phyloP scores from a whole-genome alignment of 2,888 invertebrate genomes.

The Cosmopolites sordidus region DNA sequence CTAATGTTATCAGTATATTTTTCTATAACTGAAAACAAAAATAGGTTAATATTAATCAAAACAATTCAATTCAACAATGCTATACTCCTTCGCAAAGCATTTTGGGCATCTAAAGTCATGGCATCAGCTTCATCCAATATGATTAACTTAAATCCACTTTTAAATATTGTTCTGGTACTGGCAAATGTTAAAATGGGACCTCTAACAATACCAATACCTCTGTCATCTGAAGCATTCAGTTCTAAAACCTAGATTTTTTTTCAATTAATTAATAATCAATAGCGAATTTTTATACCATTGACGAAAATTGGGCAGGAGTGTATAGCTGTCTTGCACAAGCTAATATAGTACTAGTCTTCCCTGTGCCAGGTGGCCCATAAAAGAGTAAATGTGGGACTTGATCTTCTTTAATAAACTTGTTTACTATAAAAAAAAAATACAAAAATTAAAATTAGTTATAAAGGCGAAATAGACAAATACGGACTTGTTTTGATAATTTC shows the following conservation, averaged over 20 bases:
- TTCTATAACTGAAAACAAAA: slow-evolving; percentile 78
- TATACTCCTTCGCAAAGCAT: slow-evolving; percentile 88
- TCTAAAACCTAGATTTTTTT: slow-evolving; percentile 76
- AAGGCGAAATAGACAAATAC: neutral
- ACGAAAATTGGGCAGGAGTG: slow-evolving; percentile 80
- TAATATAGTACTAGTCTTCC: slow-evolving; percentile 95
- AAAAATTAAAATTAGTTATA: slow-evolving; percentile 1
- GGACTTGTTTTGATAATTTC: slow-evolving; percentile 95
- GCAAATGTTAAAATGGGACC: slow-evolving; percentile 95
- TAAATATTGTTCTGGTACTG: slow-evolving; percentile 92
- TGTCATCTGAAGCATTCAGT: slow-evolving; percentile 96
- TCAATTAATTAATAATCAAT: too few relatives aligned
- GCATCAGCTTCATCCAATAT: slow-evolving; percentile 99
- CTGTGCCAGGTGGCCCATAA: slow-evolving; percentile 98
- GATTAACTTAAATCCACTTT: slow-evolving; percentile 89
- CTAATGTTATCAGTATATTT: slow-evolving; percentile 98
- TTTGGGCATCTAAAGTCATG: slow-evolving; percentile 99
- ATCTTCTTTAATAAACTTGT: slow-evolving; percentile 83
- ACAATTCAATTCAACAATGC: neutral
- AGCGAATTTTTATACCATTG: slow-evolving; percentile 65
- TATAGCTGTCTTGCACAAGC: slow-evolving; percentile 94
- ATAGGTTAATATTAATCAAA: slow-evolving; percentile 1
- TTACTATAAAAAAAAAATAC: slow-evolving; percentile 53
- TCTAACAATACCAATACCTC: slow-evolving; percentile 93
- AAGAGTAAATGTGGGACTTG: slow-evolving; percentile 93